Percentiles rank a stretch among this genome's conserved stretches.
Evolutionary conservation across 1,140 invertebrate genomes (phyloP).

Genomic region (Gonioctena quinquepunctata): DNA sequence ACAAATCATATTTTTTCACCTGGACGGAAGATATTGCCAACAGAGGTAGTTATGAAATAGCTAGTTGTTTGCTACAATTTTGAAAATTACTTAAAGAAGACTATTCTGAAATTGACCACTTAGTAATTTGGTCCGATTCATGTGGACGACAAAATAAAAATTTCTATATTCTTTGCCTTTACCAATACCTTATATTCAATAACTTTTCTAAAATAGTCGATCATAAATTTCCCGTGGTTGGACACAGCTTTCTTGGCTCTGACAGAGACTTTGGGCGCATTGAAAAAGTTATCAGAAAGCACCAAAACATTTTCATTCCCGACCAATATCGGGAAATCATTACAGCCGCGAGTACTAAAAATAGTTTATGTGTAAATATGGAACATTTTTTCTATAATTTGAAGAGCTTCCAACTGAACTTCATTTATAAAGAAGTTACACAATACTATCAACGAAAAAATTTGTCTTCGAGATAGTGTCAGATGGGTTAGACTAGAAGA

Average conservation of each 20-base stretch:
- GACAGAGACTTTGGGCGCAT: conserved; percentile 36
- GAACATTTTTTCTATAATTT: conserved; percentile 2
- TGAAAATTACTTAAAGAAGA: conserved; percentile 4
- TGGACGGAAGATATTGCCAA: conserved; percentile 27
- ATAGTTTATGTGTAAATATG: conserved; percentile 8
- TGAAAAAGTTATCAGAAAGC: conserved; percentile 25
- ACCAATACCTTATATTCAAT: conserved; percentile 28
- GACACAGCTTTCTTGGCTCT: conserved; percentile 26
- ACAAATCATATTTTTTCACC: conserved; percentile 18
- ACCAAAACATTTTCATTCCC: conserved; percentile 23
- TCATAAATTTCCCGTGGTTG: conserved; percentile 35
- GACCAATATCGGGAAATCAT: conserved; percentile 30
- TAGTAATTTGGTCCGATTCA: conserved; percentile 35
- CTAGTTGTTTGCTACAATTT: too few relatives aligned
- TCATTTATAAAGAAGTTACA: neutral
- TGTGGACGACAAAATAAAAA: conserved; percentile 36
- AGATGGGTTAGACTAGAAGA: neutral
- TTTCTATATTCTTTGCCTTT: conserved; percentile 30
- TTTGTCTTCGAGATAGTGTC: neutral
- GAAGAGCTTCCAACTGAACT: neutral
- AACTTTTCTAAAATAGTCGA: conserved; percentile 24
- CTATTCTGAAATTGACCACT: neutral
- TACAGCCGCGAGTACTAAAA: conserved; percentile 7
- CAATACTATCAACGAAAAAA: neutral
- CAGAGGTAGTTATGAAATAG: conserved; percentile 24